phyloP scores from a whole-genome alignment of 2,797 vertebrate genomes.

The Podargus strigoides region DNA sequence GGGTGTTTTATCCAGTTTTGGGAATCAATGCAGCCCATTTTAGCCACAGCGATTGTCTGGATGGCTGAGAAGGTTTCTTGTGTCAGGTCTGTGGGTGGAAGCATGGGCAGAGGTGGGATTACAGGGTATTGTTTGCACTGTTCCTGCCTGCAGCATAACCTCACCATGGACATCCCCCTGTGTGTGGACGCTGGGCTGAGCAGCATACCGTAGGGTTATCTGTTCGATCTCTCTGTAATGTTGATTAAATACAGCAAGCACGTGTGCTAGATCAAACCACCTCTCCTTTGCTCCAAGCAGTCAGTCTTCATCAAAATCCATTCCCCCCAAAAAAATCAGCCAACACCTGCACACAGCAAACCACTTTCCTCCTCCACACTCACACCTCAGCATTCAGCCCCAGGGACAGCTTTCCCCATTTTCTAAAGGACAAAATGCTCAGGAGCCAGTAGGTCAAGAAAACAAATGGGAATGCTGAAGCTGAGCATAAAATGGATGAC shows the following conservation, averaged over 20 bases:
- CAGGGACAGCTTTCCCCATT: not conserved
- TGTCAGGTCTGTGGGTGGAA: not conserved
- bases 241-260: not conserved
- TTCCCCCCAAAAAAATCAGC: not conserved
- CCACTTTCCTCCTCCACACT: not conserved
- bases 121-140: not conserved
- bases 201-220: not conserved
- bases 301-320: not conserved
- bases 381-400: not conserved
- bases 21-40: not conserved
- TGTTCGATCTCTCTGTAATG: not conserved
- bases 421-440: not conserved
- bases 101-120: not conserved
- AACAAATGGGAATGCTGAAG: not conserved
- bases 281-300: not conserved
- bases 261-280: not conserved
- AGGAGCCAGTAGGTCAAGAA: not conserved
- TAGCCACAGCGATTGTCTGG: not conserved
- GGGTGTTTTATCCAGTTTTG: not conserved
- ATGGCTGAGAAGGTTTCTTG: not conserved
- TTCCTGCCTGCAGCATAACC: not conserved
- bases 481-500: not conserved
- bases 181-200: not conserved
- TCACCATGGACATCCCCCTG: rapidly evolving
- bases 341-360: not conserved